These are phyloP conservation scores for Eupithecia insigniata DNA, from an alignment of 2,888 invertebrate genomes.

Conservation along the genomic window DNA sequence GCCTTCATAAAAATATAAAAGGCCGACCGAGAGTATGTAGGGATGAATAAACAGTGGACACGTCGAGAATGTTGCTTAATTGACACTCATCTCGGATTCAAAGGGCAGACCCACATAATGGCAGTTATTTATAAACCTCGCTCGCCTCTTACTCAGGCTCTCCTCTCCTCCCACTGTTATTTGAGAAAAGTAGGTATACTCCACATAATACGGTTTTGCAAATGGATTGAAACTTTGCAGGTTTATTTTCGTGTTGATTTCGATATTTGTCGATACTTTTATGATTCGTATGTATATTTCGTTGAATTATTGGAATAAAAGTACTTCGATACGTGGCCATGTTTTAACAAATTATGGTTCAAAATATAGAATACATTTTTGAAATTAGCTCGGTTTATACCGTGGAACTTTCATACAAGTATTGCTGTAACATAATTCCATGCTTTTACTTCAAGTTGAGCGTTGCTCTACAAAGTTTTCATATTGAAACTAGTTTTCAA, in stretches of 20 bases:
- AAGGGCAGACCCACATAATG: conserved; percentile 68
- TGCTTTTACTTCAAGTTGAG: neutral
- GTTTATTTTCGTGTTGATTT: conserved; percentile 6
- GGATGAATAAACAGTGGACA: conserved; percentile 43
- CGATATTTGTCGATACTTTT: neutral
- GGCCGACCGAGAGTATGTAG: conserved; percentile 11
- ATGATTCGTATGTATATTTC: neutral
- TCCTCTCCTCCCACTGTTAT: conserved; percentile 23
- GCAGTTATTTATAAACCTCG: conserved; percentile 62
- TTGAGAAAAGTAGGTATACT: conserved; percentile 30
- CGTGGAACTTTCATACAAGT: neutral
- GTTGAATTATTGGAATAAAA: neutral
- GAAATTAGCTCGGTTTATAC: neutral
- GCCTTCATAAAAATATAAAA: conserved; percentile 37
- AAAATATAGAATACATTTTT: neutral
- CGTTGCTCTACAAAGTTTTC: neutral
- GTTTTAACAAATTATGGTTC: neutral
- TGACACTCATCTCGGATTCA: conserved; percentile 73
- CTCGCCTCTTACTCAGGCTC: conserved; percentile 31
- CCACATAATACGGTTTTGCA: conserved; percentile 22
- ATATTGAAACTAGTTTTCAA: conserved; percentile 43
- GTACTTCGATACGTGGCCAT: neutral
- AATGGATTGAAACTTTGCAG: conserved; percentile 23
- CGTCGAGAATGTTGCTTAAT: conserved; percentile 64
- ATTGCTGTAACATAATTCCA: neutral